Evolutionary conservation across 2,888 invertebrate genomes (phyloP), one percentile per base, ranked within the genome.

Genomic region (Cataglyphis cursor): DNA sequence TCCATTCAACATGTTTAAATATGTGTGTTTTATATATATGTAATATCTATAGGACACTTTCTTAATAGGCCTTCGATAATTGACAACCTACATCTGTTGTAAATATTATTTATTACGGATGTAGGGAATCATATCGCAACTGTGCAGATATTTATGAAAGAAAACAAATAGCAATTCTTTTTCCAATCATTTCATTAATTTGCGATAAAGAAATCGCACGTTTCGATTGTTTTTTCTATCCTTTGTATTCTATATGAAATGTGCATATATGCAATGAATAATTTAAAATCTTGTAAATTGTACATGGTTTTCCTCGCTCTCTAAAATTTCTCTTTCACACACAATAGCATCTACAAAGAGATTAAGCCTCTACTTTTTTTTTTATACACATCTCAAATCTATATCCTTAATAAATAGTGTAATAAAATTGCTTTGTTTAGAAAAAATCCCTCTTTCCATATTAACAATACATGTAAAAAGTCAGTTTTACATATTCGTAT

Each of bases 41-140:
- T n/a, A 89, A 90, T 91, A 90, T 92, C 92, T 92, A 92, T 89
- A 89, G 86, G 83, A 88, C 84, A 81, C 68, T 89, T 88, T 82
- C 38, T 86, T 73, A 88, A 86, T 92, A 92, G 92, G 92, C 92
- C 93, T 91, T 88, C 83, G 89, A 92, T 91, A 92, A 93, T 91
- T 91, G 88, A 89, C 87, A 85, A 88, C 87, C 83, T 87, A 90
- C 85, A 62, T 82, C 76, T 75, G 72, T 85, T 74, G 64, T 35
- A 85, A 83, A 41, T 83, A 31, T 31, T 6, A 48, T 24, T 78
- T 44, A 61, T 59, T 64, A 83, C 78, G 31, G 81, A 44, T 75
- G 78, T 59, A 86, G 73, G 81, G 82, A 18, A 28, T 61, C 66
- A 81, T 81, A 81, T 78, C 84, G 62, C 48, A 82, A 70, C 31